Evolutionary conservation across 2,113 vertebrate species (phyloP), one percentile per base, ranked within the genome.

Genomic region (Etheostoma cragini): DNA sequence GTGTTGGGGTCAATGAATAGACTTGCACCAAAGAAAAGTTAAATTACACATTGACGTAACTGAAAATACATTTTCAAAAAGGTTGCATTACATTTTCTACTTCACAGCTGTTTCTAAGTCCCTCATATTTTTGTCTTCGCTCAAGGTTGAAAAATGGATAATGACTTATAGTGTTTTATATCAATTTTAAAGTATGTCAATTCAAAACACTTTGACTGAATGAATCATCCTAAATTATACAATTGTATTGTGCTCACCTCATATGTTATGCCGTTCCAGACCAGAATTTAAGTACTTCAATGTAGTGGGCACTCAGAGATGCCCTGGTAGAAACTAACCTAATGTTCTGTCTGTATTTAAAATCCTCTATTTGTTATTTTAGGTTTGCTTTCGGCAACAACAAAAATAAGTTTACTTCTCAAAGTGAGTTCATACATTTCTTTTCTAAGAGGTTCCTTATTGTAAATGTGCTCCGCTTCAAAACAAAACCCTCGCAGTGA

Each of bases 211-310:
- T 53, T 57, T 35, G 26, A n/a, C 6, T 57, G 22, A 68, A 77
- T 35, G 1, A 68, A 68, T 73, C 38, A 77, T 61, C 26, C 10
- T 57, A 26, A 69, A 73, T 24, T 67, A 65, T 66, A 17, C 19
- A 4, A 61, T 72, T 52, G 81, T 61, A 83, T 78, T 81, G 58
- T 66, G 60, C 47, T 71, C 10, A 26, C 60, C 42, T 71, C 14
- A 26, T 60, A 54, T 76, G 14, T 61, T 56, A 38, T 64, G n/a
- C 42, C 12, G 15, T 62, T 72, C 50, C 54, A 72, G 30, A 72
- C 46, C 8, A 46, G 16, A 80, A 60, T 54, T 45, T 15, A 78
- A 60, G 76, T 15, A 68, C 76, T 74, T 67, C 68, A 77, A 1
- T 74, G 68, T 57, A 16, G 73, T 63, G 22, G 7, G 8, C 65